A percentile compares a stretch with the other conserved stretches of the same genome.
Evolutionary conservation across 1,140 invertebrate species (phyloP).

Genomic region (Sitodiplosis mosellana): DNA sequence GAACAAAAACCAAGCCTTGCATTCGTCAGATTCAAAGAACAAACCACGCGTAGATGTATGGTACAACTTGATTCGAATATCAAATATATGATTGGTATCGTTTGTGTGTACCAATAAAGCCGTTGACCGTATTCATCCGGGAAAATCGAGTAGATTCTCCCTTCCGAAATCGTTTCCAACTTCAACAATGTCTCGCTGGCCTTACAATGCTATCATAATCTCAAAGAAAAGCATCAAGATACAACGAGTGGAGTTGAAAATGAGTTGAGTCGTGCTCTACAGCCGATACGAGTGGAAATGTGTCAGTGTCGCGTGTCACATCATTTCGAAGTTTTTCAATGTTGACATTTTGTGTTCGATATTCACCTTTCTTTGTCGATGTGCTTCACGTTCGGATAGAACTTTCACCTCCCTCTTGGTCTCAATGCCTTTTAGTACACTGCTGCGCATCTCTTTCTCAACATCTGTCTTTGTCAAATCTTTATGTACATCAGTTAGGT

Average conservation of each 20-base stretch:
- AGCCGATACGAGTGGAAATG: not conserved
- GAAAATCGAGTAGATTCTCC: too few relatives aligned
- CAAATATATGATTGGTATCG: not conserved
- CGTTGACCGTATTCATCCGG: too few relatives aligned
- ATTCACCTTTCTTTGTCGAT: conserved; percentile 36
- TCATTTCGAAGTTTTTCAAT: conserved; percentile 6
- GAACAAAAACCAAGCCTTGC: too few relatives aligned
- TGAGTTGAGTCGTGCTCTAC: not conserved
- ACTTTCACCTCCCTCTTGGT: conserved; percentile 37
- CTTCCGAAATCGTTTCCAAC: not conserved
- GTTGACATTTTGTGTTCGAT: too few relatives aligned
- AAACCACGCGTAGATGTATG: conserved; percentile 5
- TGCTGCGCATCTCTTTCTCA: conserved; percentile 38
- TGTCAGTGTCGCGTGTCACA: conserved; percentile 20
- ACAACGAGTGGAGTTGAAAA: conserved; percentile 15
- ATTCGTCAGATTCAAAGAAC: conserved; percentile 12
- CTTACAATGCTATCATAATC: conserved; percentile 17
- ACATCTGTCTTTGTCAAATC: conserved; percentile 30
- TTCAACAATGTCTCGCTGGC: conserved; percentile 17
- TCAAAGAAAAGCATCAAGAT: conserved; percentile 18
- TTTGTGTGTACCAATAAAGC: not conserved
- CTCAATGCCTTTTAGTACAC: conserved; percentile 47
- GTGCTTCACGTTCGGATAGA: conserved; percentile 35
- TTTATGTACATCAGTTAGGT: conserved; percentile 27
- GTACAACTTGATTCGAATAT: conserved; percentile 12